Conservation (phyloP, 2,797 vertebrate species). For the Adelosebastes latens region DNA sequence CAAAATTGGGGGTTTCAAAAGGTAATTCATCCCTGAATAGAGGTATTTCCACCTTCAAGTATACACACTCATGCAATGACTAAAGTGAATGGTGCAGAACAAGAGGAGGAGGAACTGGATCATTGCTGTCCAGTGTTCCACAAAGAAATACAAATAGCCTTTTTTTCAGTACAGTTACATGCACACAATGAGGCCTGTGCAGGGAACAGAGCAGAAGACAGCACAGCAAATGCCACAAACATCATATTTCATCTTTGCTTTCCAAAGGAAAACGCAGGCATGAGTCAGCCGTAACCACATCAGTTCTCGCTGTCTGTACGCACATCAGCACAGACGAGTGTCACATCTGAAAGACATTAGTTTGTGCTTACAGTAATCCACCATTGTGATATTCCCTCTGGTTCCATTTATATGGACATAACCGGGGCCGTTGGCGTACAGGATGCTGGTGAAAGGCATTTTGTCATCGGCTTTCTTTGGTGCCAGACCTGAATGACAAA, state of each 20-base stretch:
- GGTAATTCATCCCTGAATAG: conserved; percentile 15
- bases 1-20: conserved; percentile 16
- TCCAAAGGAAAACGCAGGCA: conserved; percentile 33
- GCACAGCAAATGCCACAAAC: conserved; percentile 12
- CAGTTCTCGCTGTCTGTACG: conserved; percentile 34
- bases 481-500: conserved; percentile 78
- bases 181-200: conserved; percentile 5
- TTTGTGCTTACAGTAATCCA: conserved; percentile 83
- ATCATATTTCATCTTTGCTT: conserved; percentile 42
- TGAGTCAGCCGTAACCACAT: conserved; percentile 59
- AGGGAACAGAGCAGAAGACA: conserved; percentile 18
- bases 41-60: conserved; percentile 33
- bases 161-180: conserved; percentile 24
- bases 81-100: conserved; percentile 56
- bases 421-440: conserved; percentile 88
- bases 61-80: conserved; percentile 50
- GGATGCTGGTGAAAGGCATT: conserved; percentile 87
- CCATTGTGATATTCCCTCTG: conserved; percentile 83
- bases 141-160: conserved; percentile 48
- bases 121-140: conserved; percentile 33
- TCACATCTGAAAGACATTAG: conserved; percentile 71
- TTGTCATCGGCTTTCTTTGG: conserved; percentile 81
- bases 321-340: conserved; percentile 37
- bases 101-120: conserved; percentile 32
- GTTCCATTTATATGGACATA: conserved; percentile 84